A percentile compares a stretch with the other conserved stretches of the same genome.
Evolutionary conservation across 2,113 vertebrate species (phyloP).

Genomic region (Coryphaenoides rupestris): DNA sequence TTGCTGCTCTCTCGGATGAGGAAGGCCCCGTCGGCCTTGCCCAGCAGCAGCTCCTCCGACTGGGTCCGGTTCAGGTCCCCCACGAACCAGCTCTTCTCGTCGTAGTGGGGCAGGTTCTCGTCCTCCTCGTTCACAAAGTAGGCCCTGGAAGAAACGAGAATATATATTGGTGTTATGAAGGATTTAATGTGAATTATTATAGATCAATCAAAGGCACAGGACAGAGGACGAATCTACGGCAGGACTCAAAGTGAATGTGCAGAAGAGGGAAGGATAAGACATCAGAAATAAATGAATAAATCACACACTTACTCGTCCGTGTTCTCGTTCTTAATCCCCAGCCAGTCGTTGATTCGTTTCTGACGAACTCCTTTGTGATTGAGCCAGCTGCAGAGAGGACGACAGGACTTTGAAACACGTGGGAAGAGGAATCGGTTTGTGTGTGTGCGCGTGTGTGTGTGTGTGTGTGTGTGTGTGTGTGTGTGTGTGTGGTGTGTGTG

Average conservation of each 20-base stretch:
- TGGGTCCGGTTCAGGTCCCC: slow-evolving; percentile 88
- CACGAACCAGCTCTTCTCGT: slow-evolving; percentile 97
- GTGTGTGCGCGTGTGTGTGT: too few species aligned
- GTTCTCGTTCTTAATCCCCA: slow-evolving; percentile 91
- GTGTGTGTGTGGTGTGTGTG: too few species aligned
- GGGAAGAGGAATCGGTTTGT: background rate
- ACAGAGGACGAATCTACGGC: too few species aligned
- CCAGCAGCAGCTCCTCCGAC: slow-evolving; percentile 89
- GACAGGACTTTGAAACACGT: background rate
- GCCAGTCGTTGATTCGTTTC: slow-evolving; percentile 94
- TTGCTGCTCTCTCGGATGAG: slow-evolving; percentile 97
- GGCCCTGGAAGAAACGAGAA: slow-evolving; percentile 62
- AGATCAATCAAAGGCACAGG: too few species aligned
- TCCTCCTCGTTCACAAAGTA: slow-evolving; percentile 91
- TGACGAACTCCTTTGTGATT: slow-evolving; percentile 96
- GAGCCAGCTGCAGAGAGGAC: slow-evolving; percentile 81
- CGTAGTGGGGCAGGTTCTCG: slow-evolving; percentile 88
- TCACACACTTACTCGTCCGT: slow-evolving; percentile 84
- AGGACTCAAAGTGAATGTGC: too few species aligned
- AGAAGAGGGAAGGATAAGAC: background rate
- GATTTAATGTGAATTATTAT: too few species aligned
- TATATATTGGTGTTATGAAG: too few species aligned
- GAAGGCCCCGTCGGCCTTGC: slow-evolving; percentile 90
- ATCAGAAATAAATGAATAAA: background rate
- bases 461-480: too few species aligned